Evolutionary conservation across 1,140 invertebrate genomes (phyloP).

Genomic region (Wasmannia auropunctata): DNA sequence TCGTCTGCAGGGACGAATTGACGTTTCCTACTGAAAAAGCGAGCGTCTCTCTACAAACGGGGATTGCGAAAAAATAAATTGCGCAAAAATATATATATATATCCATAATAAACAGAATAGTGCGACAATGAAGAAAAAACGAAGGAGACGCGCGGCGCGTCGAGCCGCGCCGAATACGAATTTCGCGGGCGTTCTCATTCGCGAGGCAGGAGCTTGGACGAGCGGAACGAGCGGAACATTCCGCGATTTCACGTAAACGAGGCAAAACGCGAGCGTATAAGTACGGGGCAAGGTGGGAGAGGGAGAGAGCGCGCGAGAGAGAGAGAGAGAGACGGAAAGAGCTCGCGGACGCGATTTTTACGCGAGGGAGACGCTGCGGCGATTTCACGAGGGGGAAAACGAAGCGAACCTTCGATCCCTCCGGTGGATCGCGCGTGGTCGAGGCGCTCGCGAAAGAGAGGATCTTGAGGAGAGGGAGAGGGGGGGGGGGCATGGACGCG

Average conservation of each 20-base stretch:
- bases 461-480: constrained; percentile 40
- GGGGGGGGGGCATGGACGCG: constrained; percentile 50
- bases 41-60: no score
- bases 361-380: neutral
- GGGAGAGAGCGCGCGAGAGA: neutral
- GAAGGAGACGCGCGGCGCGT: neutral
- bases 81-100: neutral
- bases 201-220: constrained; percentile 6
- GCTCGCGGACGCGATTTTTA: neutral
- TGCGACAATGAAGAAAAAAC: neutral
- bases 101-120: neutral
- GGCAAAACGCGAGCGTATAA: neutral
- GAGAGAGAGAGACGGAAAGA: neutral
- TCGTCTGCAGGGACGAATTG: no score
- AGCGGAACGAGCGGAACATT: constrained; percentile 9
- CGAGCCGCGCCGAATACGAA: constrained; percentile 3
- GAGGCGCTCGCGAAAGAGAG: constrained; percentile 23
- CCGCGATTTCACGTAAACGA: constrained; percentile 10
- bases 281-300: neutral
- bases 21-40: no score
- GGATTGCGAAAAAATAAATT: neutral
- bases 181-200: constrained; percentile 55
- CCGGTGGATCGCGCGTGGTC: neutral
- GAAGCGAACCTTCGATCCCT: neutral
- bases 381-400: neutral